These are phyloP conservation scores for Chamaetylas fuelleborni DNA, from an alignment of 2,113 vertebrate genomes.

Conservation along the genomic window DNA sequence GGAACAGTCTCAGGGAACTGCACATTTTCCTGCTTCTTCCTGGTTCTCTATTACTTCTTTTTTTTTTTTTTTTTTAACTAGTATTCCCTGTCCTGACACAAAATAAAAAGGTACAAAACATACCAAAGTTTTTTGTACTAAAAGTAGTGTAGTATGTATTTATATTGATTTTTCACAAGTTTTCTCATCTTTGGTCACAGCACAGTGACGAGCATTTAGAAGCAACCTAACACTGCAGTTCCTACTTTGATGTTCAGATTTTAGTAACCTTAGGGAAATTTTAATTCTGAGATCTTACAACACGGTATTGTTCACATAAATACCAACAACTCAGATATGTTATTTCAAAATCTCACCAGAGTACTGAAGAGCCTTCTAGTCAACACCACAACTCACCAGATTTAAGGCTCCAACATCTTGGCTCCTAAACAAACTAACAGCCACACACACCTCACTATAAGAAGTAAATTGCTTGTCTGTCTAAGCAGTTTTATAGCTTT, in stretches of 20 bases:
- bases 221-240: not conserved
- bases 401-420: conserved; percentile 69
- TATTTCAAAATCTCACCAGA: conserved; percentile 54
- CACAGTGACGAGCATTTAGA: not conserved
- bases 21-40: not conserved
- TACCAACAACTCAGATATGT: conserved; percentile 8
- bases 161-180: not conserved
- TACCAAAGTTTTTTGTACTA: not conserved
- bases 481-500: conserved; percentile 73
- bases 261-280: conserved; percentile 14
- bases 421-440: conserved; percentile 73
- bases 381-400: conserved; percentile 49
- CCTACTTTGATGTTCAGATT: not conserved
- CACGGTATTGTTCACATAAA: conserved; percentile 45
- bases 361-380: conserved; percentile 30
- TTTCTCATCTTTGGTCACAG: not conserved
- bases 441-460: conserved; percentile 64
- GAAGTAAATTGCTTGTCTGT: conserved; percentile 70
- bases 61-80: not conserved
- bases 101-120: not conserved
- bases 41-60: not conserved
- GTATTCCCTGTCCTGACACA: not conserved
- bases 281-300: conserved; percentile 25
- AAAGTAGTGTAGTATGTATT: not conserved
- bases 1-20: not conserved